Conservation (phyloP, 2,888 invertebrate genomes). For the Macrophya alboannulata region DNA sequence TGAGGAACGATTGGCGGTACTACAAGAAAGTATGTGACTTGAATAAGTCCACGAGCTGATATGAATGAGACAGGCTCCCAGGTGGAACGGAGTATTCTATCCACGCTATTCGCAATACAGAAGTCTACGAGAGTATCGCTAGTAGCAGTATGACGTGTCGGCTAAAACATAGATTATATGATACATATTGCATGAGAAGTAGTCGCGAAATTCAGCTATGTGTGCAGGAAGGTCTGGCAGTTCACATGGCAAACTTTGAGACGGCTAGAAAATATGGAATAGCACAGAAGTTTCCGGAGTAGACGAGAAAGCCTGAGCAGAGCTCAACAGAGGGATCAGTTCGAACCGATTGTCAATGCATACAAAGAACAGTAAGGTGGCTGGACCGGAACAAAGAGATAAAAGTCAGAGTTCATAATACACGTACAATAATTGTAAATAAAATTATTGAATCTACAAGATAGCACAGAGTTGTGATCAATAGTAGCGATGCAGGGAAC, state of each 20-base stretch:
- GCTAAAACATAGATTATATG: neutral
- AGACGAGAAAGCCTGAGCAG: neutral
- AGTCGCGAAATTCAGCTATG: neutral
- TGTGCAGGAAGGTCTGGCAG: neutral
- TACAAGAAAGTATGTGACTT: neutral
- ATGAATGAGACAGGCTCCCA: neutral
- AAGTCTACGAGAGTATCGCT: neutral
- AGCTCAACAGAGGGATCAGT: neutral
- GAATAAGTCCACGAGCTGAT: neutral
- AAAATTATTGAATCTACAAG: neutral
- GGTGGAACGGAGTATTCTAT: neutral
- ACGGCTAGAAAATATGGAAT: neutral
- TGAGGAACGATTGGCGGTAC: neutral
- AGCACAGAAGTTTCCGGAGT: neutral
- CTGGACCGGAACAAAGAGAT: neutral
- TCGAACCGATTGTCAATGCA: neutral
- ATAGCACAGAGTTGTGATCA: neutral
- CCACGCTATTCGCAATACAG: neutral
- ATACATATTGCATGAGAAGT: neutral
- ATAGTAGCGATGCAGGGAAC: too few species aligned
- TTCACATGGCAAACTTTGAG: neutral
- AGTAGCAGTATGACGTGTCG: neutral
- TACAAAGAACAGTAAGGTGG: neutral
- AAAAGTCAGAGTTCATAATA: neutral
- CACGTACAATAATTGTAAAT: neutral